These are phyloP conservation scores for Atrichornis clamosus DNA, from an alignment of 2,113 vertebrate species.

Conservation along the genomic window DNA sequence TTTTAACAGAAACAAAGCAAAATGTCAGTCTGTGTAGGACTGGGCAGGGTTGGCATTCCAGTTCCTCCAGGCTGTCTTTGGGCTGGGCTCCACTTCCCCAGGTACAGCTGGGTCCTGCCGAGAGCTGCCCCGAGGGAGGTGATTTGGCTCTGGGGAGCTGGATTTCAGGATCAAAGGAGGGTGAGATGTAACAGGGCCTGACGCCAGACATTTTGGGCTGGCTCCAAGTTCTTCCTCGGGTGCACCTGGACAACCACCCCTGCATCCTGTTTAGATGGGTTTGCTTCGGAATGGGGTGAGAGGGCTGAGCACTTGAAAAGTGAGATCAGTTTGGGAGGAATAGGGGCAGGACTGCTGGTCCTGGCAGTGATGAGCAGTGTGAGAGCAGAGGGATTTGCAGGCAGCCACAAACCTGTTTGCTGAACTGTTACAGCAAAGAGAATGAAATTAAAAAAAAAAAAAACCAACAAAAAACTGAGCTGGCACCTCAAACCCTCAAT, in stretches of 20 bases:
- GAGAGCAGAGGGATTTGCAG: not conserved
- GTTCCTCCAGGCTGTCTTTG: not conserved
- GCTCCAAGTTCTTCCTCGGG: not conserved
- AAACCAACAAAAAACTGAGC: not conserved
- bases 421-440: not conserved
- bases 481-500: not conserved
- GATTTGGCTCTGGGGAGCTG: not conserved
- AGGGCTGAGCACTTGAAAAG: not conserved
- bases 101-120: not conserved
- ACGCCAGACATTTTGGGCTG: fast-evolving
- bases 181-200: not conserved
- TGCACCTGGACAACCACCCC: not conserved
- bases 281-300: fast-evolving
- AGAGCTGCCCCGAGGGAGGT: not conserved
- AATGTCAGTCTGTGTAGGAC: fast-evolving
- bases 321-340: not conserved
- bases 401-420: not conserved
- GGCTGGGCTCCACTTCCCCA: not conserved
- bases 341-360: not conserved
- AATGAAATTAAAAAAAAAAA: not conserved
- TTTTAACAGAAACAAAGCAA: not conserved
- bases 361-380: fast-evolving
- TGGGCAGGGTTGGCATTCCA: no score
- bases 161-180: not conserved
- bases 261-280: fast-evolving